Percentiles rank a stretch among this genome's conserved stretches.
phyloP scores from a whole-genome alignment of 2,797 vertebrate species.

The Nyctalus aviator region DNA sequence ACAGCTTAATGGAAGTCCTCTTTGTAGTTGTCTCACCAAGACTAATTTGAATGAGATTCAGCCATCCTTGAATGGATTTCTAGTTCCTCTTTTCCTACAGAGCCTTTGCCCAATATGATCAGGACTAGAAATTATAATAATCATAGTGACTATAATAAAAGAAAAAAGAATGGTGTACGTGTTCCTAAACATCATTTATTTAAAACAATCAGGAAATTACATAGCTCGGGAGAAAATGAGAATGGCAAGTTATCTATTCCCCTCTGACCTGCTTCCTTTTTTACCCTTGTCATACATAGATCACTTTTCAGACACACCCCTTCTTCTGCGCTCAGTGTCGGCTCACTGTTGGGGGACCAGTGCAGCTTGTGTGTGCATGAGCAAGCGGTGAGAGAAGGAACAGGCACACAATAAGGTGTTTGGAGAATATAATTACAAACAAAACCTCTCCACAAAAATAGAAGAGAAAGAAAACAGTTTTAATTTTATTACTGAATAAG shows the following conservation, averaged over 20 bases:
- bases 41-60: not conserved
- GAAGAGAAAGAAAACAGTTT: not conserved
- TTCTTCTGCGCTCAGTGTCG: not conserved
- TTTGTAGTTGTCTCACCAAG: not conserved
- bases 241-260: not conserved
- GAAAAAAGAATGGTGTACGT: not conserved
- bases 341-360: not conserved
- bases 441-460: not conserved
- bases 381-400: not conserved
- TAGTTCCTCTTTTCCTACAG: not conserved
- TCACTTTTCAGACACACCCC: not conserved
- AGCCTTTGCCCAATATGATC: not conserved
- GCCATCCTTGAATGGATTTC: not conserved
- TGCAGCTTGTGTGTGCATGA: not conserved
- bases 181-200: not conserved
- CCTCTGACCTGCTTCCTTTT: not conserved
- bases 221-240: not conserved
- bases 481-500: not conserved
- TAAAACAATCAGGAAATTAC: constrained; percentile 27
- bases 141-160: not conserved
- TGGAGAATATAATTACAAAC: not conserved
- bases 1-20: not conserved
- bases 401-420: not conserved
- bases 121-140: not conserved
- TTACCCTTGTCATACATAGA: not conserved